Evolutionary conservation across 2,797 vertebrate genomes (phyloP).

Genomic region (Otus scops): DNA sequence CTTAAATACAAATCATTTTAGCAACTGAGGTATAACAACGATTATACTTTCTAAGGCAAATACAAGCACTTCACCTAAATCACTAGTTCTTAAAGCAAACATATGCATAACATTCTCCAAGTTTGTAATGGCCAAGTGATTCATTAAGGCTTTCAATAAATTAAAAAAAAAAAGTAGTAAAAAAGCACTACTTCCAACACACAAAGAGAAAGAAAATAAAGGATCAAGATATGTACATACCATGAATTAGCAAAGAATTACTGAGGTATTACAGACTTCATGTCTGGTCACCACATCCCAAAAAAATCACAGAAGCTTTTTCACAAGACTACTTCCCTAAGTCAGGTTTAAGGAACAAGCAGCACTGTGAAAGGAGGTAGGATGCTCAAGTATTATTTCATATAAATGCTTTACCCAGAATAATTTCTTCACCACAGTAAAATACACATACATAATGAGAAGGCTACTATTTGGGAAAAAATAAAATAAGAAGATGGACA

Average conservation of each 20-base stretch:
- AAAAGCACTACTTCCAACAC: background rate
- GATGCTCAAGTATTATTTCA: background rate
- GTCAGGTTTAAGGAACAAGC: background rate
- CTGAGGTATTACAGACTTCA: background rate
- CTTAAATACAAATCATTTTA: background rate
- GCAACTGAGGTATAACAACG: background rate
- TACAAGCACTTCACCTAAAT: background rate
- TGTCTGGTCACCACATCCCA: background rate
- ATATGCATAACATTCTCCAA: fast-evolving
- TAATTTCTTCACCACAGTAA: background rate
- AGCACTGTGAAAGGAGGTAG: fast-evolving
- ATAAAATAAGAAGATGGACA: no score
- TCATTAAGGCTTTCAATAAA: background rate
- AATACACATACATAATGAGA: fast-evolving
- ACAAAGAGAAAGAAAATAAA: background rate
- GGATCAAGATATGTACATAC: background rate
- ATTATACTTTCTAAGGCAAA: background rate
- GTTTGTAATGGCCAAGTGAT: fast-evolving
- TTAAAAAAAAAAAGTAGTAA: background rate
- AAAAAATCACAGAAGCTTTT: background rate
- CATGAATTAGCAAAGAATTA: background rate
- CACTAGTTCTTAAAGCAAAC: background rate
- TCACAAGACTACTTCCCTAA: background rate
- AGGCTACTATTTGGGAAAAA: background rate
- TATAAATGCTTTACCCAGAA: background rate